Percentiles rank a stretch among this genome's conserved stretches.
Conservation (phyloP, 2,888 invertebrate genomes). For the Lycophotia porphyrea region DNA sequence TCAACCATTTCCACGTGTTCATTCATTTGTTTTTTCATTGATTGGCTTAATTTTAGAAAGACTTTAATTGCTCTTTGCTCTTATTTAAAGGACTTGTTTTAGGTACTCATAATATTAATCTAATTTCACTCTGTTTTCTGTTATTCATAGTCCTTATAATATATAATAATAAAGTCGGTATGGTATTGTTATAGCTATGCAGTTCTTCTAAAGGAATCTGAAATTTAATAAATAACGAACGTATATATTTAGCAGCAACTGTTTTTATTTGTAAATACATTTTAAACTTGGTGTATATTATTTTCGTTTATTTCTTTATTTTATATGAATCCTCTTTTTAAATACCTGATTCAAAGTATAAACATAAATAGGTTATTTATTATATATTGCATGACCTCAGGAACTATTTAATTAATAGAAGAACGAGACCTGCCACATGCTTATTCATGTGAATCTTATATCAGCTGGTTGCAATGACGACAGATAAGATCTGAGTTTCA, state of each 20-base stretch:
- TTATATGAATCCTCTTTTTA: conserved; percentile 18
- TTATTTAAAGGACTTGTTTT: conserved; percentile 17
- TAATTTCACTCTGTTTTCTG: conserved; percentile 35
- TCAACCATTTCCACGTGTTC: background rate
- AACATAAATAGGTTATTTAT: conserved; percentile 16
- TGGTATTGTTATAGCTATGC: conserved; percentile 23
- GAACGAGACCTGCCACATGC: conserved; percentile 10
- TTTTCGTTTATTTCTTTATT: conserved; percentile 19
- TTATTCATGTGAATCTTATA: conserved; percentile 7
- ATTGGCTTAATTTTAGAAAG: conserved; percentile 8
- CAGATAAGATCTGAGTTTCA: conserved; percentile 22
- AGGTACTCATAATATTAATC: conserved; percentile 35
- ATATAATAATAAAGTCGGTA: conserved; percentile 36
- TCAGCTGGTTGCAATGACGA: conserved; percentile 4
- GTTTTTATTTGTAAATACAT: conserved; percentile 36
- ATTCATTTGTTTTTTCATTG: background rate
- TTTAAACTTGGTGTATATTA: conserved; percentile 36
- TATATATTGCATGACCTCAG: conserved; percentile 11
- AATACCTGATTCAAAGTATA: conserved; percentile 1
- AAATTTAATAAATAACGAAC: conserved; percentile 38
- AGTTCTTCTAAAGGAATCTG: conserved; percentile 36
- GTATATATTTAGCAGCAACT: conserved; percentile 16
- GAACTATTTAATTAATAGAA: conserved; percentile 28
- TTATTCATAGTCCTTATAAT: conserved; percentile 39
- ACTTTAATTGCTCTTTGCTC: conserved; percentile 22